A percentile compares a stretch with the other conserved stretches of the same genome.
Conservation (phyloP, 2,113 vertebrate species). For the Poecilia latipinna region DNA sequence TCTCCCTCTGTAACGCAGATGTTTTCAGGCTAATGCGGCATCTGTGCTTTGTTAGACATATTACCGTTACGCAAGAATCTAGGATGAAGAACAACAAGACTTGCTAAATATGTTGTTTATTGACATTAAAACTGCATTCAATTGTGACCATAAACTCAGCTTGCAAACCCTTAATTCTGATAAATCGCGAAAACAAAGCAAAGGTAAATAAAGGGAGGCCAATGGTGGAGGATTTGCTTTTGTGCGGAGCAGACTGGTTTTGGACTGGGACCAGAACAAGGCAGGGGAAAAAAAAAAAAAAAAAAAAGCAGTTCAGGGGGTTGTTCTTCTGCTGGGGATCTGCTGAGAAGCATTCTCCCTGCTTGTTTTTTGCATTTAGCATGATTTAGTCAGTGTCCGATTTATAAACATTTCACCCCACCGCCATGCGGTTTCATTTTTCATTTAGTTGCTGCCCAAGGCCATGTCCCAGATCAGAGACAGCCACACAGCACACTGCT, state of each 20-base stretch:
- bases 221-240: conserved; percentile 37
- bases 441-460: conserved; percentile 77
- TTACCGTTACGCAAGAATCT: conserved; percentile 73
- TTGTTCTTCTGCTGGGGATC: conserved; percentile 66
- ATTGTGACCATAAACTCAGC: conserved; percentile 47
- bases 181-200: conserved; percentile 63
- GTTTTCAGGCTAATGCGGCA: conserved; percentile 73
- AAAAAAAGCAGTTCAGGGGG: conserved; percentile 65
- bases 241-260: conserved; percentile 55
- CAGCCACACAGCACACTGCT: conserved; percentile 57
- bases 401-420: conserved; percentile 76
- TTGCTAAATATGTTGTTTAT: conserved; percentile 74
- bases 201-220: conserved; percentile 58
- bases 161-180: conserved; percentile 49
- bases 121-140: conserved; percentile 69
- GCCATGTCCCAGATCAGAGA: conserved; percentile 75
- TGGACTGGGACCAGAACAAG: conserved; percentile 45
- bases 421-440: conserved; percentile 73
- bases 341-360: conserved; percentile 62
- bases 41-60: conserved; percentile 77
- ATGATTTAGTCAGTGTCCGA: conserved; percentile 69
- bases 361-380: conserved; percentile 72
- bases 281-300: background rate
- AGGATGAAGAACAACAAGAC: conserved; percentile 70
- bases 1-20: conserved; percentile 60